Evolutionary conservation across 1,140 invertebrate genomes (phyloP).

Genomic region (Aricia agestis): DNA sequence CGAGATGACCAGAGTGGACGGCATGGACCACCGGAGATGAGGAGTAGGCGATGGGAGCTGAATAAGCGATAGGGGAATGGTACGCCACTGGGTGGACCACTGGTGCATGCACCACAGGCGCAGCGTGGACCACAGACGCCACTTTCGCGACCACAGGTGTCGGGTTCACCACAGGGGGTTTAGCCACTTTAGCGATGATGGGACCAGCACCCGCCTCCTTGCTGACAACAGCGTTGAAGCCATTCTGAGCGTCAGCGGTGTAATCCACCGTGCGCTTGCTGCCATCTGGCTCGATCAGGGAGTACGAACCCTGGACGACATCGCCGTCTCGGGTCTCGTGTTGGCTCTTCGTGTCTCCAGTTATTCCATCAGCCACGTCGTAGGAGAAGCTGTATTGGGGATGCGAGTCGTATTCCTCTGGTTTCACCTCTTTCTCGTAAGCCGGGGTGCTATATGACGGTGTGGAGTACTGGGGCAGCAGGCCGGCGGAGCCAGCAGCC

Average conservation of each 20-base stretch:
- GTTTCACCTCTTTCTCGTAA: slow-evolving; percentile 29
- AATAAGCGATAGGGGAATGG: slow-evolving; percentile 22
- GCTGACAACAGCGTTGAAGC: slow-evolving; percentile 75
- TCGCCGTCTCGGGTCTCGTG: slow-evolving; percentile 80
- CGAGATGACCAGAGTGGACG: slow-evolving; percentile 8
- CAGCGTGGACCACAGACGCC: slow-evolving; percentile 21
- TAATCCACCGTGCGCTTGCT: slow-evolving; percentile 81
- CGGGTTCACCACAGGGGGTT: slow-evolving; percentile 51
- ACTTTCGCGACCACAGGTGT: slow-evolving; percentile 30
- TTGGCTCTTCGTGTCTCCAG: slow-evolving; percentile 81
- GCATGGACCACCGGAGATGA: slow-evolving; percentile 26
- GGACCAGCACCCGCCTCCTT: slow-evolving; percentile 47
- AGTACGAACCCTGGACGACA: slow-evolving; percentile 79
- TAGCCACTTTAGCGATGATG: slow-evolving; percentile 52
- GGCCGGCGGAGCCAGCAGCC: slow-evolving; percentile 23
- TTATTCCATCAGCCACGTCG: slow-evolving; percentile 80
- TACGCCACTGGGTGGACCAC: not conserved
- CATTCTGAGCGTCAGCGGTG: slow-evolving; percentile 76
- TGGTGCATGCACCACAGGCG: slow-evolving; percentile 2
- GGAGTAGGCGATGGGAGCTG: slow-evolving; percentile 11
- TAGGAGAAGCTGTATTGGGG: slow-evolving; percentile 81
- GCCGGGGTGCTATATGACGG: slow-evolving; percentile 32
- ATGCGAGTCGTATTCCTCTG: slow-evolving; percentile 63
- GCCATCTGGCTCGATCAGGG: slow-evolving; percentile 81
- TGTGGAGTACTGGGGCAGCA: slow-evolving; percentile 36